phyloP scores from a whole-genome alignment of 2,797 vertebrate genomes.

The Pseudopleuronectes americanus region DNA sequence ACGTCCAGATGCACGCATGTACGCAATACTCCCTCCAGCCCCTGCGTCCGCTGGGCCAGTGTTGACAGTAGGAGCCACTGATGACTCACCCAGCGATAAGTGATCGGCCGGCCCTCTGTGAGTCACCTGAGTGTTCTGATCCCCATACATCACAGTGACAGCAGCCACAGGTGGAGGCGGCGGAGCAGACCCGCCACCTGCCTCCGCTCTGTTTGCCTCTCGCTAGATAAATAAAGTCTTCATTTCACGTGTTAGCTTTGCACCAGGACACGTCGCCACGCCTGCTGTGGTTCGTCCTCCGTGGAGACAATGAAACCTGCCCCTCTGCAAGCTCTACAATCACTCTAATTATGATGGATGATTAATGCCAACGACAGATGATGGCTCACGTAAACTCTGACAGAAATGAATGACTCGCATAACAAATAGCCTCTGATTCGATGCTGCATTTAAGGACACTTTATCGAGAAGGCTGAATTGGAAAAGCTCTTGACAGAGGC shows the following conservation, averaged over 20 bases:
- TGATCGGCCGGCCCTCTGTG: conserved; percentile 28
- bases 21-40: conserved; percentile 12
- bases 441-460: conserved; percentile 30
- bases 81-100: conserved; percentile 64
- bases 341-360: conserved; percentile 50
- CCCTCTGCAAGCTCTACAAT: conserved; percentile 11
- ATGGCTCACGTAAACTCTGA: conserved; percentile 42
- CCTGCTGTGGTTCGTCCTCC: conserved; percentile 5
- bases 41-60: conserved; percentile 13
- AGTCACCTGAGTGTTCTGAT: conserved; percentile 56
- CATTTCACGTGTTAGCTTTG: conserved; percentile 28
- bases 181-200: conserved; percentile 51
- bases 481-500: conserved; percentile 29
- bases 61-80: conserved; percentile 52
- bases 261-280: conserved; percentile 19
- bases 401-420: conserved; percentile 46
- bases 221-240: conserved; percentile 65
- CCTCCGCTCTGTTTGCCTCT: conserved; percentile 63
- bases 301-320: conserved; percentile 2
- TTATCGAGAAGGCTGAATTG: conserved; percentile 30
- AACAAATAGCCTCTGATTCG: conserved; percentile 37
- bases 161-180: conserved; percentile 56
- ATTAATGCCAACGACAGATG: conserved; percentile 45
- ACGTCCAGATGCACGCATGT: conserved; percentile 35
- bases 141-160: conserved; percentile 59